Evolutionary conservation across 2,888 invertebrate species (phyloP), one percentile per base, ranked within the genome.

Genomic region (Rhaphigaster nebulosa): DNA sequence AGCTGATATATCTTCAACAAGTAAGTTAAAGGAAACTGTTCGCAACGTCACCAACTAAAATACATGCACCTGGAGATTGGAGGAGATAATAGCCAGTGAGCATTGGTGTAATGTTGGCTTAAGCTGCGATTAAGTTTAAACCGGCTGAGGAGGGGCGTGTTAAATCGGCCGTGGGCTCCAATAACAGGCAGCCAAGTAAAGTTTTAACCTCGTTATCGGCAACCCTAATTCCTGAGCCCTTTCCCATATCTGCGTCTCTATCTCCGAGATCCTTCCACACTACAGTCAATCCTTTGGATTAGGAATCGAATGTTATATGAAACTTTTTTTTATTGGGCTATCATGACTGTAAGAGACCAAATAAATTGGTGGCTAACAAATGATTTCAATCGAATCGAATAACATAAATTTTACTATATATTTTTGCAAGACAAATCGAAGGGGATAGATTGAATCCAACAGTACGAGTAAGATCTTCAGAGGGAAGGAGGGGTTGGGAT

Each of bases 181-280:
- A 84, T 84, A 84, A 84, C 84, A 84, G 84, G 45, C 45, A 45
- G 84, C 84, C 84, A 84, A 45, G 45, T 84, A 84, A 84, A 84
- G 84, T 84, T 84, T 84, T 84, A 84, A 84, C 84, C 84, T 45
- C 84, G 84, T 84, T 84, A 84, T 84, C 84, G 84, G 84, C n/a
- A 45, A 3, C n/a, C 84, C 84, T 84, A 41, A 41, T 50, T 50
- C 84, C 84, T 50, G n/a, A n/a, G 84, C n/a, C 84, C 45, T 84
- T 84, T 50, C 84, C 84, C 84, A 84, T 84, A 84, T 84, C 84
- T 84, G 45, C 10, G n/a, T 84, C 45, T 84, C n/a, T 84, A 84
- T 84, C 84, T 84, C 45, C 45, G 1, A 18, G 1, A 12, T n/a
- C 26, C 45, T n/a, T 84, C 80, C 34, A 50, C 45, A n/a, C 84